A percentile compares a stretch with the other conserved stretches of the same genome.
Conservation (phyloP, 1,140 invertebrate genomes). For the Caenorhabditis remanei region DNA sequence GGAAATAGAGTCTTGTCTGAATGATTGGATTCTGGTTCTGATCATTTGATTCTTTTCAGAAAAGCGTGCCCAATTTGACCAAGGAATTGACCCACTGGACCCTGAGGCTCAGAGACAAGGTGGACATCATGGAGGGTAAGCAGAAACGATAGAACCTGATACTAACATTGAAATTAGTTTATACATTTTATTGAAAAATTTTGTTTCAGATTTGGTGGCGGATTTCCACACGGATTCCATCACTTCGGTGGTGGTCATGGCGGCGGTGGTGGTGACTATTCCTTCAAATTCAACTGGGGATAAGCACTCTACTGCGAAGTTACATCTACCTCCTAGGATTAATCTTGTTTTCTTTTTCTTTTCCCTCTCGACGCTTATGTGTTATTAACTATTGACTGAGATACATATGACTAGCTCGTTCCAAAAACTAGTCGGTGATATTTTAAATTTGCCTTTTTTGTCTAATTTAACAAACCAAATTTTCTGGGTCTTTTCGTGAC, state of each 20-base stretch:
- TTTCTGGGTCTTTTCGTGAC: conserved; percentile 33
- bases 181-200: conserved; percentile 84
- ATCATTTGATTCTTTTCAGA: conserved; percentile 78
- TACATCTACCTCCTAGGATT: not conserved
- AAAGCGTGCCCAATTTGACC: conserved; percentile 82
- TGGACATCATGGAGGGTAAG: conserved; percentile 85
- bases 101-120: conserved; percentile 84
- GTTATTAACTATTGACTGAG: not conserved
- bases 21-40: not conserved
- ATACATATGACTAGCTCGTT: not conserved
- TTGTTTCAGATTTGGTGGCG: conserved; percentile 82
- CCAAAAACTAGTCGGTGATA: not conserved
- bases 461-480: not conserved
- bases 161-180: too few species aligned
- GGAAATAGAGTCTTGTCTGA: conserved; percentile 2
- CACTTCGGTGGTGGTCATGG: conserved; percentile 73
- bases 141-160: conserved; percentile 81
- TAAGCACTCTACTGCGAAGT: conserved; percentile 27
- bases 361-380: not conserved
- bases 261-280: conserved; percentile 82
- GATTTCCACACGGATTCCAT: conserved; percentile 83
- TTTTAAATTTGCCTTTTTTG: not conserved
- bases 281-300: conserved; percentile 93
- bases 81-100: conserved; percentile 95
- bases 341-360: not conserved